Conservation (phyloP, 2,888 invertebrate genomes). For the Salpingus planirostris region DNA sequence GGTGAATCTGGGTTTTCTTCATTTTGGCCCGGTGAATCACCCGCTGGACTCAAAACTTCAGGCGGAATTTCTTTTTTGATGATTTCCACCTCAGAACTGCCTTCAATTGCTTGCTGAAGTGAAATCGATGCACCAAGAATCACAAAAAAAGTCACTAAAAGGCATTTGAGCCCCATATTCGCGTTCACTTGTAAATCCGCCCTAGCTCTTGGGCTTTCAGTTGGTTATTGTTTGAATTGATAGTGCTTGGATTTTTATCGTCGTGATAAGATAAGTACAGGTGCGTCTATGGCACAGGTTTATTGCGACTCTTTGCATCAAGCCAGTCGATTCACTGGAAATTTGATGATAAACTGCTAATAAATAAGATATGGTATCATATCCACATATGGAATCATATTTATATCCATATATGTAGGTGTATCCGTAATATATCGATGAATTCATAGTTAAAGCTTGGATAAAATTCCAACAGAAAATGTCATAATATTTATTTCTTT, state of each 20-base stretch:
- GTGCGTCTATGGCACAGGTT: constrained; percentile 1
- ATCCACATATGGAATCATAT: too few species aligned
- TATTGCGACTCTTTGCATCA: neutral
- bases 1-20: neutral
- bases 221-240: neutral
- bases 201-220: neutral
- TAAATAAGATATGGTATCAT: too few species aligned
- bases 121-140: too few species aligned
- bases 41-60: neutral
- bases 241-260: neutral
- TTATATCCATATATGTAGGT: too few species aligned
- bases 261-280: neutral
- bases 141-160: neutral
- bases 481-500: too few species aligned
- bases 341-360: too few species aligned
- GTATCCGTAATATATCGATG: too few species aligned
- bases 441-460: too few species aligned
- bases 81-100: neutral
- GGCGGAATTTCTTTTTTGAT: neutral
- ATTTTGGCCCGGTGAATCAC: neutral
- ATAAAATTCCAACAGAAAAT: too few species aligned
- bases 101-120: too few species aligned
- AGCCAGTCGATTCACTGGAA: too few species aligned
- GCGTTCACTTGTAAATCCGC: neutral
- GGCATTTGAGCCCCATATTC: neutral